phyloP scores from a whole-genome alignment of 2,113 vertebrate genomes.

The Ochotona curzoniae region DNA sequence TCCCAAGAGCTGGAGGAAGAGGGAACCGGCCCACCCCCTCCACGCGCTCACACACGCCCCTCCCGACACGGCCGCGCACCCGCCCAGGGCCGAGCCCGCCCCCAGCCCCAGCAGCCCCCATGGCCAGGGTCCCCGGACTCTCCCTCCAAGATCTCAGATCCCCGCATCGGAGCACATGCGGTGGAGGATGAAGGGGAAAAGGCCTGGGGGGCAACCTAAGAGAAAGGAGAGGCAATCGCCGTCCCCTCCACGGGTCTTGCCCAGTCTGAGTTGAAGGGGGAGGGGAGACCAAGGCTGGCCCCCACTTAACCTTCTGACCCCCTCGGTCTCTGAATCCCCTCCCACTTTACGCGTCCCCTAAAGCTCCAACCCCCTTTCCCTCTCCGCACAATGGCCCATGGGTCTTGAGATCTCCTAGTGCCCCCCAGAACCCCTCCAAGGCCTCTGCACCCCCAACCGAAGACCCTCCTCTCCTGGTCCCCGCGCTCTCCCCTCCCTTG shows the following conservation, averaged over 20 bases:
- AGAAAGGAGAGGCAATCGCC: constrained; percentile 22
- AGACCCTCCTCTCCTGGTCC: constrained; percentile 33
- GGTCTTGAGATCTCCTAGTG: not conserved
- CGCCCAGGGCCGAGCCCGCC: constrained; percentile 65
- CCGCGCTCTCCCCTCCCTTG: not conserved
- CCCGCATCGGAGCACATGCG: not conserved
- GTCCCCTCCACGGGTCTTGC: constrained; percentile 27
- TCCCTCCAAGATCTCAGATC: constrained; percentile 13
- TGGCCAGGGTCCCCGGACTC: constrained; percentile 41
- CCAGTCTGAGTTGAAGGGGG: constrained; percentile 62
- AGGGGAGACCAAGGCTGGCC: constrained; percentile 61
- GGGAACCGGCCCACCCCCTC: constrained; percentile 76
- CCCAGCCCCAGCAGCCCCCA: constrained; percentile 54
- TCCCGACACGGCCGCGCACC: constrained; percentile 69
- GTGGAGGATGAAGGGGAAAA: not conserved
- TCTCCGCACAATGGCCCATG: constrained; percentile 47
- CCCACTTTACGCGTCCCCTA: not conserved
- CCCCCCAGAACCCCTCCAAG: not conserved
- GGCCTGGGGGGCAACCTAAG: not conserved
- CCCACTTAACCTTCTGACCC: constrained; percentile 68
- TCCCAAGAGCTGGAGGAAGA: constrained; percentile 76
- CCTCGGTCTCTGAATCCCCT: not conserved
- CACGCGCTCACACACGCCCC: constrained; percentile 65
- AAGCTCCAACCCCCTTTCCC: not conserved
- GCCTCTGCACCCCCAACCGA: constrained; percentile 31